Evolutionary conservation across 1,140 invertebrate species (phyloP).

Genomic region (Hirudo medicinalis): DNA sequence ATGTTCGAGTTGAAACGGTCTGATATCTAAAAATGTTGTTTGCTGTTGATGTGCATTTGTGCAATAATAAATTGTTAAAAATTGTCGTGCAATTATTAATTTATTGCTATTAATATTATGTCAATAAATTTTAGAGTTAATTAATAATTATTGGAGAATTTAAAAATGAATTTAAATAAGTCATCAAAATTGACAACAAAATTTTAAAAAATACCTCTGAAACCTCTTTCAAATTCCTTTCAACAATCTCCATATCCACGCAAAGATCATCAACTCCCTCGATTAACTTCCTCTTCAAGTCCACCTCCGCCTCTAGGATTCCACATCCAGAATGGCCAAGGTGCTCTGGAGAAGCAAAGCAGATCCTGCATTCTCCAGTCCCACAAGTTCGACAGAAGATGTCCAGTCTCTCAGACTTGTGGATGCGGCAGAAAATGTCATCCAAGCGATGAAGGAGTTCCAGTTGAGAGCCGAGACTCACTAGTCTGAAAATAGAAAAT

Average conservation of each 20-base stretch:
- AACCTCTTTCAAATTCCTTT: not conserved
- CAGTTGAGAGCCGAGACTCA: not conserved
- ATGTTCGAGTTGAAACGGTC: slow-evolving; percentile 3
- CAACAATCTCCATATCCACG: not conserved
- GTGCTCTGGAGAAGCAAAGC: not conserved
- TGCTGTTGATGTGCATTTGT: no score
- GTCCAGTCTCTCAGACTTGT: not conserved
- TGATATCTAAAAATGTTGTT: not conserved
- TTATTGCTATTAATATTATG: no score
- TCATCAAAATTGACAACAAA: not conserved
- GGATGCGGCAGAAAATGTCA: not conserved
- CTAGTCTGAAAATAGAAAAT: not conserved
- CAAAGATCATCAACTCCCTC: not conserved
- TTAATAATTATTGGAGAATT: no score
- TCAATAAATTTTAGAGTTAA: no score
- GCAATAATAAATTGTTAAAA: no score
- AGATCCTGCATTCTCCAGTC: not conserved
- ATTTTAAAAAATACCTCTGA: slow-evolving; percentile 1
- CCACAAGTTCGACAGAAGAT: not conserved
- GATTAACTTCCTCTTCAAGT: not conserved
- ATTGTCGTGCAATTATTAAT: no score
- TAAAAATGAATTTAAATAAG: not conserved
- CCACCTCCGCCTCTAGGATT: not conserved
- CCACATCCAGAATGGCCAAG: not conserved
- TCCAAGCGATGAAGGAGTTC: slow-evolving; percentile 7